Conservation (phyloP, 1,140 invertebrate species). For the Drosophila pallidifrons region DNA sequence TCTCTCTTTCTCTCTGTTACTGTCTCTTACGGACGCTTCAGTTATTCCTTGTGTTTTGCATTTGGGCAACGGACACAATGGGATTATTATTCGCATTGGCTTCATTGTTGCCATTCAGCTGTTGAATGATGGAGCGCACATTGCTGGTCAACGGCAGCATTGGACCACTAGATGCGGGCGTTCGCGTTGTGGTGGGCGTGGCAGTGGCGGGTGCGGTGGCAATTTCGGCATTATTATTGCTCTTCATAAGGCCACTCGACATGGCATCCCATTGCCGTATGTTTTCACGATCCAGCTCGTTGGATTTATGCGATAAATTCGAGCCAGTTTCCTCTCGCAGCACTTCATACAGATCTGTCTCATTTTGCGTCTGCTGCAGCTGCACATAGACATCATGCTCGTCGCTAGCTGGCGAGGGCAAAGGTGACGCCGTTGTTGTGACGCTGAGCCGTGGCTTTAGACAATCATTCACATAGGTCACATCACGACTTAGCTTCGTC, state of each 20-base stretch:
- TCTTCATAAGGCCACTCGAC: constrained; percentile 90
- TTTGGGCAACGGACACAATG: constrained; percentile 38
- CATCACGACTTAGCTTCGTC: constrained; percentile 87
- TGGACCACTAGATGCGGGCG: constrained; percentile 35
- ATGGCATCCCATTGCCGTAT: constrained; percentile 94
- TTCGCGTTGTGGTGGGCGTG: constrained; percentile 1
- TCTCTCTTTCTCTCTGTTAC: background rate
- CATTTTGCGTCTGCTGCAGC: constrained; percentile 77
- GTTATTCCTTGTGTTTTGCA: constrained; percentile 46
- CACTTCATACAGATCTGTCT: constrained; percentile 81
- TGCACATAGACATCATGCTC: constrained; percentile 88
- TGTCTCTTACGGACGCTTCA: constrained; percentile 1
- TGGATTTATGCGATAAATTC: constrained; percentile 85
- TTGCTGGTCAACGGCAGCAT: constrained; percentile 68
- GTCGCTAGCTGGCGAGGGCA: constrained; percentile 62
- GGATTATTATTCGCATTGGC: constrained; percentile 50
- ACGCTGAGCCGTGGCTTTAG: constrained; percentile 63
- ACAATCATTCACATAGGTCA: constrained; percentile 89
- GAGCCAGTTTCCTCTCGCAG: constrained; percentile 77
- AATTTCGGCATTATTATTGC: constrained; percentile 43
- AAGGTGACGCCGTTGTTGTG: background rate
- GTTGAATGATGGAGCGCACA: constrained; percentile 78
- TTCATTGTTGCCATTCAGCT: constrained; percentile 64
- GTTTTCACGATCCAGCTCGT: constrained; percentile 93
- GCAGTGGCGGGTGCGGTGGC: background rate